A percentile compares a stretch with the other conserved stretches of the same genome.
phyloP scores from a whole-genome alignment of 2,113 vertebrate genomes.

The Fukomys damarensis region DNA sequence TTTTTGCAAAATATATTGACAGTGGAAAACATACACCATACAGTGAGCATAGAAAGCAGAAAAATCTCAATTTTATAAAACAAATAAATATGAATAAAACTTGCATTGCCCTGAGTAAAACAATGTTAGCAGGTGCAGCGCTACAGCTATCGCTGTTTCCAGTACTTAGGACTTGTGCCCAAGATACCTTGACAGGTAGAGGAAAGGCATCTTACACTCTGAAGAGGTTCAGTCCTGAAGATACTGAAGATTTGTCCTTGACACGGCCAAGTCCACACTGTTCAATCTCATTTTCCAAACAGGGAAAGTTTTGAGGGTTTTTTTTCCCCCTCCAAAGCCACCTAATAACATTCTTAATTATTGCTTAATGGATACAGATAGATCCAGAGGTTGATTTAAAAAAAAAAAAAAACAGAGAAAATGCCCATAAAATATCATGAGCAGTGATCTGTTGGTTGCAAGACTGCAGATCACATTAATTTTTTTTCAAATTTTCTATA shows the following conservation, averaged over 20 bases:
- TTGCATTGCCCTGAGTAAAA: accelerated
- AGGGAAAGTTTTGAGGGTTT: neutral
- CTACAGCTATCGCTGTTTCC: neutral
- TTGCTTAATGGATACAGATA: neutral
- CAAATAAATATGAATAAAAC: neutral
- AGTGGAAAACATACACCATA: slow-evolving; percentile 12
- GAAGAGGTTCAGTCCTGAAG: neutral
- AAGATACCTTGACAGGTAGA: neutral
- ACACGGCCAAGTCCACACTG: neutral
- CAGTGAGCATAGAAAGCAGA: neutral
- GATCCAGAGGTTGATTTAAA: neutral
- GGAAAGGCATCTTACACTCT: too few relatives aligned
- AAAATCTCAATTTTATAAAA: neutral
- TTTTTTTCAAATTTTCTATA: neutral
- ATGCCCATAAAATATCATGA: neutral
- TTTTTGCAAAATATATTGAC: neutral
- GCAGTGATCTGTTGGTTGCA: neutral
- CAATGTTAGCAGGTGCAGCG: accelerated
- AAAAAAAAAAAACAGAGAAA: neutral
- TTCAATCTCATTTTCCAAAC: neutral
- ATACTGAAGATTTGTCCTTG: too few relatives aligned
- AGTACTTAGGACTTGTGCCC: neutral
- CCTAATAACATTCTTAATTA: neutral
- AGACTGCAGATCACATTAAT: neutral
- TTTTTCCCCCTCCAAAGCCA: neutral